Percentiles rank a stretch among this genome's conserved stretches.
Evolutionary conservation across 2,113 vertebrate species (phyloP).

Genomic region (Ptyas mucosa): DNA sequence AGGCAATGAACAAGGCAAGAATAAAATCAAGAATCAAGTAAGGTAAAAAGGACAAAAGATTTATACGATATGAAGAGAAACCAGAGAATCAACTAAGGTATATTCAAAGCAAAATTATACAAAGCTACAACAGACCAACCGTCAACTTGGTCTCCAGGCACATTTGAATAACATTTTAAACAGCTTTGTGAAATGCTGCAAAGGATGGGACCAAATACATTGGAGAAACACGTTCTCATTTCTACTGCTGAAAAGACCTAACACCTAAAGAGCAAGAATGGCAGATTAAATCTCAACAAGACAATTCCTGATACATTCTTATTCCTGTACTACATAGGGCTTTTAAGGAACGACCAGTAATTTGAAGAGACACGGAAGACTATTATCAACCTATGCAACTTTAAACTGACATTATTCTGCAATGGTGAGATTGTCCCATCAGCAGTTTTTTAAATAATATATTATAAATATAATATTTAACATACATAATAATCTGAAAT

Average conservation of each 20-base stretch:
- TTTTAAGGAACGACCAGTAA: background rate
- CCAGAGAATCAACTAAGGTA: background rate
- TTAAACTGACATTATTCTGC: background rate
- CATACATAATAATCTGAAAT: background rate
- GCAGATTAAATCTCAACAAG: background rate
- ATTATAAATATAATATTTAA: background rate
- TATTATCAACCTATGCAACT: background rate
- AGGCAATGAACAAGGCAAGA: background rate
- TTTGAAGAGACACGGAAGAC: background rate
- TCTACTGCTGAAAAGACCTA: background rate
- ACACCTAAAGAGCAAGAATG: background rate
- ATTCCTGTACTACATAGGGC: background rate
- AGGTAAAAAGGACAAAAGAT: background rate
- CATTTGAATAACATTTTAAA: background rate
- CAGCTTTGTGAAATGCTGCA: background rate
- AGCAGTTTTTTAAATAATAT: background rate
- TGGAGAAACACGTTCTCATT: background rate
- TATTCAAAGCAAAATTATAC: background rate
- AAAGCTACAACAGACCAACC: background rate
- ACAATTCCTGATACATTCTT: background rate
- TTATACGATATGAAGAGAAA: background rate
- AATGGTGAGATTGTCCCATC: background rate
- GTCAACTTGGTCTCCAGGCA: background rate
- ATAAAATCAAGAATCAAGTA: background rate
- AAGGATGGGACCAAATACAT: background rate